Percentiles rank a stretch among this genome's conserved stretches.
phyloP scores from a whole-genome alignment of 2,888 invertebrate genomes.

The Drosophila fungiperda region DNA sequence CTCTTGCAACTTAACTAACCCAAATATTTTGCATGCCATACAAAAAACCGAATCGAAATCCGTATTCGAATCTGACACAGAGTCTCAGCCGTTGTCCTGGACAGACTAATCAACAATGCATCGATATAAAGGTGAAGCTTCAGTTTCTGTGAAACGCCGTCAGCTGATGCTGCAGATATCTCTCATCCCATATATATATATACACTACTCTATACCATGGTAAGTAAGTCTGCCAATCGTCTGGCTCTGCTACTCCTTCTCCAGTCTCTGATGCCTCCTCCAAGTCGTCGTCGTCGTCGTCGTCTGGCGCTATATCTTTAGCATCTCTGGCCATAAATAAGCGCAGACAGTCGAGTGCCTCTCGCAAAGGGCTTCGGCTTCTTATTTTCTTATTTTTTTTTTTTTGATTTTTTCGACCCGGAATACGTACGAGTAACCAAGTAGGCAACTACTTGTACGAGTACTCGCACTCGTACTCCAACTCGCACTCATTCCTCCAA shows the following conservation, averaged over 20 bases:
- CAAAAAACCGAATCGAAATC: conserved; percentile 19
- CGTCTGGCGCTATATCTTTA: conserved; percentile 83
- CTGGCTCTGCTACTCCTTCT: conserved; percentile 24
- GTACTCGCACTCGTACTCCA: background rate
- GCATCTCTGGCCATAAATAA: conserved; percentile 83
- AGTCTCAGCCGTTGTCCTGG: conserved; percentile 20
- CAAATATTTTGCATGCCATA: conserved; percentile 52
- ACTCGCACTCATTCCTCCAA: background rate
- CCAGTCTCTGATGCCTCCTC: conserved; percentile 27
- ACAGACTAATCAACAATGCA: conserved; percentile 69
- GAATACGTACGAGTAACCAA: conserved; percentile 69
- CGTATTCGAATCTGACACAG: conserved; percentile 1
- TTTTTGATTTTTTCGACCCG: conserved; percentile 39
- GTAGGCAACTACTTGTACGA: conserved; percentile 45
- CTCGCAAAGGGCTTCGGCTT: conserved; percentile 43
- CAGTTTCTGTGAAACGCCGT: conserved; percentile 56
- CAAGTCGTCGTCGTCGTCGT: conserved; percentile 50
- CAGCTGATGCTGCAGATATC: conserved; percentile 61
- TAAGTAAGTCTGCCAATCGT: conserved; percentile 44
- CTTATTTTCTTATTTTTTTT: background rate
- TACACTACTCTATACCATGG: conserved; percentile 11
- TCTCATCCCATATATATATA: conserved; percentile 17
- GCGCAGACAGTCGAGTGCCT: conserved; percentile 78
- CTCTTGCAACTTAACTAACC: conserved; percentile 60
- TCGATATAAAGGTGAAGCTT: conserved; percentile 61